A percentile compares a stretch with the other conserved stretches of the same genome.
Evolutionary conservation across 2,888 invertebrate genomes (phyloP).

Genomic region (Ennomos quercinarius): DNA sequence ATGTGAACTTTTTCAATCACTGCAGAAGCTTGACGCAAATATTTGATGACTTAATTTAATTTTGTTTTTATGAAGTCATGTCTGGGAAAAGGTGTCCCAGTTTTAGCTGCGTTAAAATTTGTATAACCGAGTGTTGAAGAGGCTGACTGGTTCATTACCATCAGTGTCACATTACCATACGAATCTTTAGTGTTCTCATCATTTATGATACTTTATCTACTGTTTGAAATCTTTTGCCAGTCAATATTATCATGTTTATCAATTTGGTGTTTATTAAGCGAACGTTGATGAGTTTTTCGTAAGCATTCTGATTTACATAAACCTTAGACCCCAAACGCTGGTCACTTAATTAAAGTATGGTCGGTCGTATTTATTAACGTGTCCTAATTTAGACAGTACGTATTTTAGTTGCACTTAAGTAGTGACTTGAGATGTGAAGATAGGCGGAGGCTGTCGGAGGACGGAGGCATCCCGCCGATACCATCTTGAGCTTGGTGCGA

Average conservation of each 20-base stretch:
- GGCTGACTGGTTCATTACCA: constrained; percentile 23
- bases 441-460: constrained; percentile 50
- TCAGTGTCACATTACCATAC: constrained; percentile 25
- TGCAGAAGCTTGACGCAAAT: constrained; percentile 7
- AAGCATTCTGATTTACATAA: constrained; percentile 48
- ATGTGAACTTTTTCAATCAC: constrained; percentile 31
- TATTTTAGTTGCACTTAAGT: constrained; percentile 61
- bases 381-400: constrained; percentile 64
- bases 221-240: constrained; percentile 35
- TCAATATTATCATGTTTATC: constrained; percentile 36
- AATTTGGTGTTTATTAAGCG: constrained; percentile 43
- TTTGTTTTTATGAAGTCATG: constrained; percentile 10
- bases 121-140: constrained; percentile 7
- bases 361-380: constrained; percentile 54
- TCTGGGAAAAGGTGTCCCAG: background rate
- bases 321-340: constrained; percentile 44
- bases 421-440: constrained; percentile 59
- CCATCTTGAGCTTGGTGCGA: constrained; percentile 58
- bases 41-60: constrained; percentile 24
- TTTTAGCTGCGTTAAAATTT: constrained; percentile 5
- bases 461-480: constrained; percentile 56
- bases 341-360: constrained; percentile 60
- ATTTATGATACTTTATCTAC: constrained; percentile 32
- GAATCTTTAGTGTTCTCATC: constrained; percentile 42
- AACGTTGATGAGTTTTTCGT: constrained; percentile 41